Evolutionary conservation across 64 coral and sea anemone species (phyloP).

Genomic region (Stichodactyla mertensii): DNA sequence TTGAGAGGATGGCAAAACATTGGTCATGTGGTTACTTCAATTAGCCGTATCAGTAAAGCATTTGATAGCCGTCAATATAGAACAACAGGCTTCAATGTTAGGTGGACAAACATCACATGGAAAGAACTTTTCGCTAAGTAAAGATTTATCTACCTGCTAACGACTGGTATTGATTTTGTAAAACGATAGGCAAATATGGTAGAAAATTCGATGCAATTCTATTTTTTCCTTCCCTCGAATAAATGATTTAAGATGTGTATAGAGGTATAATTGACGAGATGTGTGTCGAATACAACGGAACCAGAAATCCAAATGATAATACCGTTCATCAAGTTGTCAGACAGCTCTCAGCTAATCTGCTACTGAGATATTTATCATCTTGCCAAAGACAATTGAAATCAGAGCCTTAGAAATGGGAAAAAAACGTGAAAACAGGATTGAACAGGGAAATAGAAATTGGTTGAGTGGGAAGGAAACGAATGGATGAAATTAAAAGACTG

Average conservation of each 20-base stretch:
- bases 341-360: not conserved
- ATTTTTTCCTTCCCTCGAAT: not conserved
- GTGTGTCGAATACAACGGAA: conserved; percentile 1
- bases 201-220: not conserved
- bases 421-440: not conserved
- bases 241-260: not conserved
- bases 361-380: not conserved
- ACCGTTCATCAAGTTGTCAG: not conserved
- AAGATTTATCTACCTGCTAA: not conserved
- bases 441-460: not conserved
- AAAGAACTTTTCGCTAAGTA: not conserved
- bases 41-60: not conserved
- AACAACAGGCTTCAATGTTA: not conserved
- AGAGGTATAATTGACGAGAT: not conserved
- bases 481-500: not conserved
- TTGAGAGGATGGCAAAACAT: not conserved
- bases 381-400: not conserved
- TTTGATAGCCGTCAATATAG: not conserved
- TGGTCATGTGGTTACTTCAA: not conserved
- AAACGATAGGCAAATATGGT: not conserved
- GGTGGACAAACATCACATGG: too few species aligned
- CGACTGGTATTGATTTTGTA: not conserved
- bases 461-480: not conserved
- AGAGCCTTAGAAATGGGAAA: not conserved
- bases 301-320: not conserved